Conservation (phyloP, 2,113 vertebrate species). For the Carassius carassius region DNA sequence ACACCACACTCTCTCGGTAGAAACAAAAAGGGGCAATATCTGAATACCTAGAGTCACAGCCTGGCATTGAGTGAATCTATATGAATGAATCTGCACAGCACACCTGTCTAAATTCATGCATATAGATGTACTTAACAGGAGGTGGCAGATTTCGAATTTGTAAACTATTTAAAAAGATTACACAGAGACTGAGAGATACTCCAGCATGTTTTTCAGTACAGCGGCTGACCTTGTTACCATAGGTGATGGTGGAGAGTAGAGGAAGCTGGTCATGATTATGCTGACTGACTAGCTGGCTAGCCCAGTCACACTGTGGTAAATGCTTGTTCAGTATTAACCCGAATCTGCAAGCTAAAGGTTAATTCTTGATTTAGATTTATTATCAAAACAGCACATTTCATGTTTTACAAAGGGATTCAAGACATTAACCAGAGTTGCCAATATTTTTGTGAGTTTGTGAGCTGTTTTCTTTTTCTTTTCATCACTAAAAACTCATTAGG, state of each 20-base stretch:
- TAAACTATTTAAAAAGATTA: conserved; percentile 28
- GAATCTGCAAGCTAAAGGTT: conserved; percentile 37
- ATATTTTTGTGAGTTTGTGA: conserved; percentile 43
- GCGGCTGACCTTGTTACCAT: conserved; percentile 9
- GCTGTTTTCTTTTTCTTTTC: conserved; percentile 18
- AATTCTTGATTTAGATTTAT: conserved; percentile 33
- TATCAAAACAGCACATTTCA: conserved; percentile 44
- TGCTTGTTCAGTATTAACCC: conserved; percentile 31
- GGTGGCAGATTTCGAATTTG: conserved; percentile 37
- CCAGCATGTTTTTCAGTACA: conserved; percentile 46
- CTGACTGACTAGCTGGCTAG: conserved; percentile 48
- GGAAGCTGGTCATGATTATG: conserved; percentile 5
- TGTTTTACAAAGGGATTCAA: conserved; percentile 49
- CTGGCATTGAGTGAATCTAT: conserved; percentile 37
- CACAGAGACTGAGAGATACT: conserved; percentile 20
- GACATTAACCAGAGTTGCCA: conserved; percentile 44
- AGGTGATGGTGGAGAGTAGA: conserved; percentile 14
- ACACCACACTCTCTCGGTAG: conserved; percentile 12
- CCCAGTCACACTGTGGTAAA: conserved; percentile 41
- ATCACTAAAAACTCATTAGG: conserved; percentile 13
- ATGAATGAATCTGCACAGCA: conserved; percentile 33
- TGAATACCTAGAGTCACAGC: conserved; percentile 35
- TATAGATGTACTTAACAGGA: conserved; percentile 39
- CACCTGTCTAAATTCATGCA: conserved; percentile 31
- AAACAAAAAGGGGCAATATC: conserved; percentile 40